phyloP scores from a whole-genome alignment of 2,888 invertebrate species.

The Heteromyza rotundicornis region DNA sequence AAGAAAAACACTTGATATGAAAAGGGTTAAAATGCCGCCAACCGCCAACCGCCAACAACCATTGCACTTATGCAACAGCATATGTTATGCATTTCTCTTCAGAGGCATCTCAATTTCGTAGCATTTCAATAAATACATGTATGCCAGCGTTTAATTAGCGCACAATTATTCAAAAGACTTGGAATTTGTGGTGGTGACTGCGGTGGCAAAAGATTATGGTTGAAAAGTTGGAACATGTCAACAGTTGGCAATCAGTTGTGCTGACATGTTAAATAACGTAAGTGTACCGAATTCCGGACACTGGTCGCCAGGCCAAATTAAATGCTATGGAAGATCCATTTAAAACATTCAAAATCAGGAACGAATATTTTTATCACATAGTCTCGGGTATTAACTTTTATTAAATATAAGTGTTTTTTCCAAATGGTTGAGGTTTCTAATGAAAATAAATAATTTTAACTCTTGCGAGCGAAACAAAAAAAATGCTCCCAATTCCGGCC shows the following conservation, averaged over 20 bases:
- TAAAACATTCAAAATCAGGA: no score
- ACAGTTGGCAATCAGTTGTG: conserved; percentile 1
- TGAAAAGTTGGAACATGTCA: background rate
- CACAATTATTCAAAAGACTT: background rate
- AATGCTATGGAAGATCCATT: no score
- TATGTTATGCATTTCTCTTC: conserved; percentile 49
- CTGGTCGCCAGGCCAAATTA: no score
- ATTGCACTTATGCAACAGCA: conserved; percentile 30
- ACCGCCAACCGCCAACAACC: background rate
- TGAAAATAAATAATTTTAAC: no score
- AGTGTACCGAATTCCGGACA: no score
- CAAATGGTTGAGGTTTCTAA: no score
- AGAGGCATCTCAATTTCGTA: background rate
- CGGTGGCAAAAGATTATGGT: background rate
- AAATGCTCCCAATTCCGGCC: no score
- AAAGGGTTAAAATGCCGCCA: conserved; percentile 1
- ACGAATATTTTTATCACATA: no score
- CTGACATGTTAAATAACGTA: conserved; percentile 1
- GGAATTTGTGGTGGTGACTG: background rate
- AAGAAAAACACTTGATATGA: background rate
- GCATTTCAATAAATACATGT: background rate
- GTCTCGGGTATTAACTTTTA: no score
- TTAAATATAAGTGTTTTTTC: no score
- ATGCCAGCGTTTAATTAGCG: conserved; percentile 1
- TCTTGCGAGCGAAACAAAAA: no score